Conservation (phyloP, 2,113 vertebrate species). For the Gyps fulvus region DNA sequence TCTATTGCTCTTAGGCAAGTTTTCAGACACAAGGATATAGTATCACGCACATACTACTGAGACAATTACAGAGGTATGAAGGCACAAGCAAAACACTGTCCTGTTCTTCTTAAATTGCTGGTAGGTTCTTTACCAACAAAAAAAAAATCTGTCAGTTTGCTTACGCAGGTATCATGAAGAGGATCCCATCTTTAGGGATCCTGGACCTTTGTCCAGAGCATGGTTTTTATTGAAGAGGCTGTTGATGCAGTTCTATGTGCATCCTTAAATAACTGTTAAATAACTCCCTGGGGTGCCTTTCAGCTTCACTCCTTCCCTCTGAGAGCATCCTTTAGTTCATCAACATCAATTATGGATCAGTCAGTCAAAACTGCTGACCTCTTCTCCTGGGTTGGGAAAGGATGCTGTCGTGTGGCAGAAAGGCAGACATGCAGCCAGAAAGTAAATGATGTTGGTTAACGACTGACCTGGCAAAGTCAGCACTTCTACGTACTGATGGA, state of each 20-base stretch:
- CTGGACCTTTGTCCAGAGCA: not conserved
- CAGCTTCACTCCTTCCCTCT: not conserved
- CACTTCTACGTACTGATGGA: not conserved
- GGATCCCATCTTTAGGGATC: not conserved
- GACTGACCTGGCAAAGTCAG: not conserved
- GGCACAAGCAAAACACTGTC: not conserved
- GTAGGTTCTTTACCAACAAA: not conserved
- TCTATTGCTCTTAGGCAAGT: not conserved
- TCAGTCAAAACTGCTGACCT: not conserved
- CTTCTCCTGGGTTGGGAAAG: not conserved
- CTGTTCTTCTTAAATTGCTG: not conserved
- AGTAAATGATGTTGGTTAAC: not conserved
- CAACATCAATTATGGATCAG: not conserved
- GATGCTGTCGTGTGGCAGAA: not conserved
- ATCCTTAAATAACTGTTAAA: not conserved
- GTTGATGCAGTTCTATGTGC: accelerated
- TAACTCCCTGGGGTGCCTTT: not conserved
- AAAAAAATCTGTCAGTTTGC: not conserved
- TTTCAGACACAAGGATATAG: not conserved
- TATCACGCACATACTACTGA: not conserved
- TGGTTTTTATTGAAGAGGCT: not conserved
- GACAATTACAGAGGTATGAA: not conserved
- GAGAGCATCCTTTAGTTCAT: not conserved
- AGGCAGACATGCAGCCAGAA: not conserved
- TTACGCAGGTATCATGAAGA: not conserved